A percentile compares a stretch with the other conserved stretches of the same genome.
These are phyloP conservation scores for Mesitornis unicolor DNA, from an alignment of 2,113 vertebrate genomes.

Conservation along the genomic window DNA sequence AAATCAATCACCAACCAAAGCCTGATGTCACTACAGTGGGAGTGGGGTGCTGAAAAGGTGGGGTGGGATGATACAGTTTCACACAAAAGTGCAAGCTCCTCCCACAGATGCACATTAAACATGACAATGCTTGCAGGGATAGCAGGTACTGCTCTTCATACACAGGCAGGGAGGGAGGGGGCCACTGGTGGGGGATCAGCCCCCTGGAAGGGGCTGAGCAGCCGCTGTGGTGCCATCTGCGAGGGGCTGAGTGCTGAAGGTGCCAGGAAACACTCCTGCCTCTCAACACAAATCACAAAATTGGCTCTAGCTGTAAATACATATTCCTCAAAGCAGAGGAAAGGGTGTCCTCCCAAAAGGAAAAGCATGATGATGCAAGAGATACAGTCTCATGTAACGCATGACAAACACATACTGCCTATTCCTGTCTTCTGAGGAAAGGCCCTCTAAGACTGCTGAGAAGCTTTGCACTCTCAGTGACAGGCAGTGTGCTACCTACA, in stretches of 20 bases:
- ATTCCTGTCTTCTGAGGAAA: not conserved
- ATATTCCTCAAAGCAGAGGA: not conserved
- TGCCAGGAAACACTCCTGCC: not conserved
- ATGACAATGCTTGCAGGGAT: fast-evolving
- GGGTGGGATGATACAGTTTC: not conserved
- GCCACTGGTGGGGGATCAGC: not conserved
- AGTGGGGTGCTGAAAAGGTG: not conserved
- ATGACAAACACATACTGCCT: not conserved
- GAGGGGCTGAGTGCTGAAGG: not conserved
- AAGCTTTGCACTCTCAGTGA: not conserved
- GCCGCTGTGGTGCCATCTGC: not conserved
- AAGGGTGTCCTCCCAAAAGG: not conserved
- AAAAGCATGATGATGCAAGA: not conserved
- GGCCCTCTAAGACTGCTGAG: not conserved
- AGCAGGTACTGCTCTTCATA: not conserved
- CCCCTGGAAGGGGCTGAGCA: not conserved
- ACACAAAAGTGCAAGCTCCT: not conserved
- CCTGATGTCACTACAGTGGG: not conserved
- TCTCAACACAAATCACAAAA: not conserved
- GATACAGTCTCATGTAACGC: not conserved
- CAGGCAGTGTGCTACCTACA: not conserved
- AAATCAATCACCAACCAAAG: not conserved
- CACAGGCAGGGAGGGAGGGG: not conserved
- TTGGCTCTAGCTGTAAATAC: not conserved
- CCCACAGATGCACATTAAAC: not conserved